phyloP scores from a whole-genome alignment of 2,113 vertebrate genomes.

The Phyllopteryx taeniolatus region DNA sequence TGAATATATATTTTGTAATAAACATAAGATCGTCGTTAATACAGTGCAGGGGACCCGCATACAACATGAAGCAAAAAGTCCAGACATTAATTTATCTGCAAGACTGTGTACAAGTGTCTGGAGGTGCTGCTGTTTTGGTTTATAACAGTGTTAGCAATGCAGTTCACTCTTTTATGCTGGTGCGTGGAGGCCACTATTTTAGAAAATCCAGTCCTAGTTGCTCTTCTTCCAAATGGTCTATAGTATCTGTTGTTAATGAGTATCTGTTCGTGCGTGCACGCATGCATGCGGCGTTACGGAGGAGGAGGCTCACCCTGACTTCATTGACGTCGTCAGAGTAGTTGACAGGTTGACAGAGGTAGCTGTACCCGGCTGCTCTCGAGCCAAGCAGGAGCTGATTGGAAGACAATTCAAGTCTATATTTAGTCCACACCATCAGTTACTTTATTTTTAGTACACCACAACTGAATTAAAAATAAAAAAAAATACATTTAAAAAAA shows the following conservation, averaged over 20 bases:
- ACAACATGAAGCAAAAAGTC: too few relatives aligned
- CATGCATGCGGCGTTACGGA: neutral
- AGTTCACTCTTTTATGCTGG: neutral
- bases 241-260: neutral
- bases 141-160: neutral
- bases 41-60: too few relatives aligned
- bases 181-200: too few relatives aligned
- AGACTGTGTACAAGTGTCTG: neutral
- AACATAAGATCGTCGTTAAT: too few relatives aligned
- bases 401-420: neutral
- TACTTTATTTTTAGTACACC: neutral
- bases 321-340: slow-evolving; percentile 93
- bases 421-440: neutral
- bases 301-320: slow-evolving; percentile 86
- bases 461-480: neutral
- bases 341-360: slow-evolving; percentile 93
- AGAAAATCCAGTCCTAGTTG: too few relatives aligned
- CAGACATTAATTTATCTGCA: too few relatives aligned
- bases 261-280: neutral
- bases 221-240: neutral
- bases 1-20: too few relatives aligned
- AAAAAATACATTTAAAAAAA: too few relatives aligned
- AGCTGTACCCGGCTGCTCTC: slow-evolving; percentile 92
- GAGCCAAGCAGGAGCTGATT: slow-evolving; percentile 89
- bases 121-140: neutral